A percentile compares a stretch with the other conserved stretches of the same genome.
Conservation (phyloP, 53 echinoderm and acorn worm species). For the Stichopus horrens region DNA sequence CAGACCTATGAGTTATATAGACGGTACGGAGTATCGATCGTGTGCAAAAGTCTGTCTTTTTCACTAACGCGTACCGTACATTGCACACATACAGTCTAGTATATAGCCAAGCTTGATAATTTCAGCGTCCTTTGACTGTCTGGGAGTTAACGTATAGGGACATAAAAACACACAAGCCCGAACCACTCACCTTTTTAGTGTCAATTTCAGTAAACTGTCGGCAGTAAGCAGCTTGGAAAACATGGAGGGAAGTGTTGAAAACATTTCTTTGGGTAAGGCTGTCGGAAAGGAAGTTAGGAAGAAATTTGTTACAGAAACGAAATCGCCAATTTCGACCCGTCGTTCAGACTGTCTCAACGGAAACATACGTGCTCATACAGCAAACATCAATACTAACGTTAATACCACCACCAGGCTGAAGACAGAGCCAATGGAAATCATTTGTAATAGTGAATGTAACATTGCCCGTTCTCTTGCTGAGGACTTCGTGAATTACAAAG, state of each 20-base stretch:
- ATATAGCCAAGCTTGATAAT: neutral
- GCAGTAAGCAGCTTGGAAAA: neutral
- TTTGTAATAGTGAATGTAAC: neutral
- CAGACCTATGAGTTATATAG: too few relatives aligned
- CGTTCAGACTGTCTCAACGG: conserved; percentile 6
- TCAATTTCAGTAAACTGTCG: neutral
- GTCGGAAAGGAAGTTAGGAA: conserved; percentile 32
- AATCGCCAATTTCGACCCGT: conserved; percentile 23
- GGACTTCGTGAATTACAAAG: conserved; percentile 81
- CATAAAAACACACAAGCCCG: neutral
- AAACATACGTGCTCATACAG: neutral
- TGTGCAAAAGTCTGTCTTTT: too few relatives aligned
- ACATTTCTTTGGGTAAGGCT: neutral
- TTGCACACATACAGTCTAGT: too few relatives aligned
- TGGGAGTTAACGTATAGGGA: neutral
- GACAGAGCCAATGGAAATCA: neutral
- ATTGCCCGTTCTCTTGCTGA: conserved; percentile 73
- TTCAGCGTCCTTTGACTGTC: neutral
- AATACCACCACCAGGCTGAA: neutral
- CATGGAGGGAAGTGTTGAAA: conserved; percentile 41
- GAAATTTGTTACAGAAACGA: conserved; percentile 13
- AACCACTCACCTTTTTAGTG: neutral
- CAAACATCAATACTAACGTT: neutral
- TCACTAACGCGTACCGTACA: too few relatives aligned
- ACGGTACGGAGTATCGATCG: too few relatives aligned